Evolutionary conservation across 2,888 invertebrate genomes (phyloP), one percentile per base, ranked within the genome.

Genomic region (Melieria omissa): DNA sequence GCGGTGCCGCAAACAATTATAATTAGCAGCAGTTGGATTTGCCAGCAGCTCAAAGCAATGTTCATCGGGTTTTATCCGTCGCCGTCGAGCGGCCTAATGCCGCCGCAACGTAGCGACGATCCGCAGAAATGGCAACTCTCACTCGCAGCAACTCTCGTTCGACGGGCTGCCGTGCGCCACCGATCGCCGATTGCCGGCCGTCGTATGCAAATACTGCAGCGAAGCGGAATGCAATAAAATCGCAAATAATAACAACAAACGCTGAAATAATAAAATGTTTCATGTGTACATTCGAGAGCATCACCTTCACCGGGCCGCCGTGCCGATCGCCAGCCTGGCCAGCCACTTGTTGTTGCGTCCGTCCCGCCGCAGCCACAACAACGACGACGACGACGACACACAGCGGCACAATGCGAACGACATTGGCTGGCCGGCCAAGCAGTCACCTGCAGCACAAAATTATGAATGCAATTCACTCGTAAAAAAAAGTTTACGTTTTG

Each of bases 391-490:
- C 29, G 29, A 10, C 52, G n/a, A 12, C 29, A 29, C 29, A 29
- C 29, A 29, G 29, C 29, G 29, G 29, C 29, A 29, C 29, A 29
- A 29, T 2, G 29, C 29, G 29, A 29, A 29, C 64, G 49, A 64
- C 49, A n/a, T 41, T 49, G 41, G 49, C 49, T 29, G 63, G n/a
- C 41, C 45, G 61, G 8, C 5, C 16, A 49, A 46, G 42, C 63
- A 52, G 52, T n/a, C 60, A 68, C 47, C 67, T 57, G 66, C 69
- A 65, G 65, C 69, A 44, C 54, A 64, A 73, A 76, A 74, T 75
- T 77, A 75, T 77, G 76, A 75, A 71, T 73, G 69, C 74, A 74
- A 74, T 77, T 75, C 74, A 75, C 70, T 76, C 71, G 70, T 75
- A 72, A 75, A 75, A 75, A 72, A 72, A 65, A 73, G 67, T 70